Percentiles rank a stretch among this genome's conserved stretches.
Evolutionary conservation across 2,888 invertebrate genomes (phyloP).

Genomic region (Ptychoptera albimana): DNA sequence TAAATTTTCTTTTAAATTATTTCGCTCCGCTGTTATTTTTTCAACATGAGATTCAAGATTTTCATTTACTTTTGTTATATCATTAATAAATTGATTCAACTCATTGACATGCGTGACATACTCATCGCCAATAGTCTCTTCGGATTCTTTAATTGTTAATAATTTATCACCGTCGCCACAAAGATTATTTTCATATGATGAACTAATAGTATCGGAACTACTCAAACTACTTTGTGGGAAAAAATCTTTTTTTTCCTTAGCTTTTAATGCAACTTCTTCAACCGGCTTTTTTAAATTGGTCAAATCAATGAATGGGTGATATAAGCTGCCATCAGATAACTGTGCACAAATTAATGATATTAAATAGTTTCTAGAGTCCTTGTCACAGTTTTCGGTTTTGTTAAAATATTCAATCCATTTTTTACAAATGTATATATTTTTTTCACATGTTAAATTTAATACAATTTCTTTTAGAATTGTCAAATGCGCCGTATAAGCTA

Average conservation of each 20-base stretch:
- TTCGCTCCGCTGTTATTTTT: neutral
- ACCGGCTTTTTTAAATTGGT: neutral
- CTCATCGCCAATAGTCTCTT: neutral
- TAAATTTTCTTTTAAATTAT: neutral
- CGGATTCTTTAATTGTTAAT: neutral
- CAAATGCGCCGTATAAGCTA: neutral
- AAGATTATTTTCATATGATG: neutral
- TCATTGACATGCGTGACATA: neutral
- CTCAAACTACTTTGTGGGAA: no score
- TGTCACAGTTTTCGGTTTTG: constrained; percentile 14
- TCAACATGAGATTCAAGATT: neutral
- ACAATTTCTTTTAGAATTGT: neutral
- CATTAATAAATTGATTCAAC: neutral
- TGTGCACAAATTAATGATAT: constrained; percentile 21
- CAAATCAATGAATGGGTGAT: neutral
- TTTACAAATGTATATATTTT: neutral
- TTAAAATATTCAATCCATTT: constrained; percentile 23
- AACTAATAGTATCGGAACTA: no score
- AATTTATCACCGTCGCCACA: neutral
- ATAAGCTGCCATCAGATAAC: constrained; percentile 7
- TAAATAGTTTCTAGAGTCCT: constrained; percentile 20
- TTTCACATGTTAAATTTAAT: neutral
- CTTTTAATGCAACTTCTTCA: no score
- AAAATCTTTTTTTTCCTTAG: no score
- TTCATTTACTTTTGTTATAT: neutral